Evolutionary conservation across 2,888 invertebrate genomes (phyloP), one percentile per base, ranked within the genome.

Genomic region (Spodoptera exigua): DNA sequence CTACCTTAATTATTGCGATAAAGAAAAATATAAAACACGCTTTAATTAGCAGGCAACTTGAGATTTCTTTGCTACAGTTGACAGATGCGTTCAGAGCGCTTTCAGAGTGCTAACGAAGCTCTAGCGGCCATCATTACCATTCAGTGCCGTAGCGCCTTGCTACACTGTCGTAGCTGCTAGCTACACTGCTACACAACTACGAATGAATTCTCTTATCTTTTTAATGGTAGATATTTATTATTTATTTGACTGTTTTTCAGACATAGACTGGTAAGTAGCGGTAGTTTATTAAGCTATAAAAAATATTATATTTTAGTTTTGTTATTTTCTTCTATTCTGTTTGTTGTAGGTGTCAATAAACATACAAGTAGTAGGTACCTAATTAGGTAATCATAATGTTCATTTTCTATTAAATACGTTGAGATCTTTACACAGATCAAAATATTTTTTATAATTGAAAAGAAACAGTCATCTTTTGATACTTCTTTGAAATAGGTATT

Each of bases 41-140:
- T 49, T 36, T 59, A 60, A 55, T 60, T 55, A 64, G 45, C 11
- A 45, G 36, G 21, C 44, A 37, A 45, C 10, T 46, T 67, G 48
- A 37, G 34, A 49, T 13, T 53, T 18, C 32, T 49, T 66, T 61
- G 49, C 14, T 37, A 46, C 18, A 39, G 34, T 63, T 0, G 70
- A 60, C 49, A 37, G 48, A 52, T 64, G 54, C 61, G 60, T 46
- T 64, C 58, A 61, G 59, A 61, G 48, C 40, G 57, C 49, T 61
- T 68, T 57, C 47, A 64, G 46, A 11, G 37, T 47, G 57, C 48
- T 74, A 57, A 74, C 55, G 59, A 59, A 69, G 63, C 61, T 63
- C 41, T 51, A 34, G 45, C 43, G 46, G 35, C 43, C 51, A 54
- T 52, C 59, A 55, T 39, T 41, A 55, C 36, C 27, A 18, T 18